Evolutionary conservation across 2,113 vertebrate genomes (phyloP).

Genomic region (Bombycilla garrulus): DNA sequence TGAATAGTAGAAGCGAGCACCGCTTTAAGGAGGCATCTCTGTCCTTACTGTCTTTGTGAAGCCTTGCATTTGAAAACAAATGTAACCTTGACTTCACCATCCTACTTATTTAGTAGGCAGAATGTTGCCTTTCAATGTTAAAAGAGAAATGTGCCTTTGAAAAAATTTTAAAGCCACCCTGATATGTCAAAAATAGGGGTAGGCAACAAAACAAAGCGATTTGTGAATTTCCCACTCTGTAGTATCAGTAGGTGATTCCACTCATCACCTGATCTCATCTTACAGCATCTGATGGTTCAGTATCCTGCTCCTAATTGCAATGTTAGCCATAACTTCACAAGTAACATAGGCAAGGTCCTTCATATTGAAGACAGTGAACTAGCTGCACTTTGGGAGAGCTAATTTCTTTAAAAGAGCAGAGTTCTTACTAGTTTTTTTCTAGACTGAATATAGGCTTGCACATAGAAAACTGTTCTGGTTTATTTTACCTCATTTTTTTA

Average conservation of each 20-base stretch:
- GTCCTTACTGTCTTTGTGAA: background rate
- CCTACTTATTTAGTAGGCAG: background rate
- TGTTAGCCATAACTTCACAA: background rate
- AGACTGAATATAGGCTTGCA: conserved; percentile 43
- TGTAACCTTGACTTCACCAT: background rate
- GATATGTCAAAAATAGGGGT: background rate
- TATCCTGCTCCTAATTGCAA: background rate
- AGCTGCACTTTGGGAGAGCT: conserved; percentile 26
- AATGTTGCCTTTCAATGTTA: background rate
- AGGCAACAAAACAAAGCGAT: background rate
- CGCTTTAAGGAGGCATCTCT: background rate
- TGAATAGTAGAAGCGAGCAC: background rate
- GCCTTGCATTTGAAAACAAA: background rate
- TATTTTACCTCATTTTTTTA: conserved; percentile 56
- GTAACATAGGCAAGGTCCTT: conserved; percentile 58
- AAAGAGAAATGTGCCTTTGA: conserved; percentile 1
- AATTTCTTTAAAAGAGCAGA: conserved; percentile 31
- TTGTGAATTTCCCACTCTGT: background rate
- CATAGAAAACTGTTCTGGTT: conserved; percentile 25
- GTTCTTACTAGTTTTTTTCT: conserved; percentile 25
- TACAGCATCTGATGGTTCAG: background rate
- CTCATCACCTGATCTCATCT: background rate
- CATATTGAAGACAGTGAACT: conserved; percentile 72
- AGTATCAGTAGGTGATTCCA: background rate
- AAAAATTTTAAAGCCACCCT: background rate